Evolutionary conservation across 35 echinoderm and acorn worm species (phyloP).

Genomic region (Ophioderma brevispina): DNA sequence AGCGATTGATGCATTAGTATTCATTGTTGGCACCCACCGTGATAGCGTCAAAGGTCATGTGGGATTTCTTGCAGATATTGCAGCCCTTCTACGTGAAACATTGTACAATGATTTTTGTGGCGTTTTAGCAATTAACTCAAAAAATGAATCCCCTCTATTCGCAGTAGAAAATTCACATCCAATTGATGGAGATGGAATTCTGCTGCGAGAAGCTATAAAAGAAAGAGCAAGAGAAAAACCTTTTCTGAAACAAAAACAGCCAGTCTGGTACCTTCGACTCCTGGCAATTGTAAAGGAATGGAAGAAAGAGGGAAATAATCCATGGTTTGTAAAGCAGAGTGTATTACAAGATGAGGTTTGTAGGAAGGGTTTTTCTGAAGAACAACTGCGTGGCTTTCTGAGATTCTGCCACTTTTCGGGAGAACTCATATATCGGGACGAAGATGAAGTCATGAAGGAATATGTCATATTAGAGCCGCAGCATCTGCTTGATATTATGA

Average conservation of each 20-base stretch:
- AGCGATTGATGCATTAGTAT: slow-evolving; percentile 16
- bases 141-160: not conserved
- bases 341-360: not conserved
- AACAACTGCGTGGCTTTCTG: not conserved
- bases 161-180: slow-evolving; percentile 25
- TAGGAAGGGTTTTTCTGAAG: not conserved
- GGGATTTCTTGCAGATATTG: not conserved
- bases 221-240: not conserved
- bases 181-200: slow-evolving; percentile 3
- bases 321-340: not conserved
- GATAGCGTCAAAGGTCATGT: slow-evolving; percentile 18
- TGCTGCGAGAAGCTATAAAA: not conserved
- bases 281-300: not conserved
- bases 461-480: slow-evolving; percentile 31
- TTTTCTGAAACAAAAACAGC: not conserved
- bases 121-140: slow-evolving; percentile 23
- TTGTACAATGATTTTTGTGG: slow-evolving; percentile 27
- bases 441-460: slow-evolving; percentile 21
- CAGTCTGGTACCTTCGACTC: slow-evolving; percentile 2
- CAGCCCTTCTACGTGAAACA: not conserved
- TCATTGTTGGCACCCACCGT: slow-evolving; percentile 40
- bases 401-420: not conserved
- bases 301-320: not conserved
- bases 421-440: slow-evolving; percentile 34
- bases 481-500: slow-evolving; percentile 28